Evolutionary conservation across 1,140 invertebrate species (phyloP).

Genomic region (Scaptodrosophila lebanonensis): DNA sequence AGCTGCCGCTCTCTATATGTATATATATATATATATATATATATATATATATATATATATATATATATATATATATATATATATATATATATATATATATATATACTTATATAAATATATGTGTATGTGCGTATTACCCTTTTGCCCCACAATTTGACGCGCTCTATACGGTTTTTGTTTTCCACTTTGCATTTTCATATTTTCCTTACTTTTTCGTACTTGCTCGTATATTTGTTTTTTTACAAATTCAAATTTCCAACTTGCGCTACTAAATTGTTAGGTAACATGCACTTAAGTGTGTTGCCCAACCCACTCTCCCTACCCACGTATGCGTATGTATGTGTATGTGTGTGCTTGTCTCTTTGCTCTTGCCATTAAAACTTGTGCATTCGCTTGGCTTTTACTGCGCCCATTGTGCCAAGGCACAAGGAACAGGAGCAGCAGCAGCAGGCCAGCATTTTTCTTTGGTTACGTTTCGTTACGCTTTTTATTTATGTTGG

Average conservation of each 20-base stretch:
- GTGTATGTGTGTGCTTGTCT: constrained; percentile 47
- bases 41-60: too few relatives aligned
- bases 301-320: constrained; percentile 8
- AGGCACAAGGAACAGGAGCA: not conserved
- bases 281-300: constrained; percentile 71
- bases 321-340: not conserved
- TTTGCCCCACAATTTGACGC: constrained; percentile 17
- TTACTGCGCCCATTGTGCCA: constrained; percentile 19
- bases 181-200: not conserved
- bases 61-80: too few relatives aligned
- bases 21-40: too few relatives aligned
- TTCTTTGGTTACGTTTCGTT: constrained; percentile 64
- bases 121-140: too few relatives aligned
- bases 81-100: too few relatives aligned
- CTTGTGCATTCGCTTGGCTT: constrained; percentile 30
- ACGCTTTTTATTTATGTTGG: constrained; percentile 32
- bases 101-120: too few relatives aligned
- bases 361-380: constrained; percentile 72
- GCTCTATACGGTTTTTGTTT: constrained; percentile 13
- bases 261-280: constrained; percentile 72
- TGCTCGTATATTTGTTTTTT: constrained; percentile 2
- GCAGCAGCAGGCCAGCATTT: constrained; percentile 31
- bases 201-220: not conserved
- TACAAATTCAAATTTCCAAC: constrained; percentile 67
- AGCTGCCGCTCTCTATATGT: too few relatives aligned